phyloP scores from a whole-genome alignment of 2,113 vertebrate species.

The Hemiprocne comata region DNA sequence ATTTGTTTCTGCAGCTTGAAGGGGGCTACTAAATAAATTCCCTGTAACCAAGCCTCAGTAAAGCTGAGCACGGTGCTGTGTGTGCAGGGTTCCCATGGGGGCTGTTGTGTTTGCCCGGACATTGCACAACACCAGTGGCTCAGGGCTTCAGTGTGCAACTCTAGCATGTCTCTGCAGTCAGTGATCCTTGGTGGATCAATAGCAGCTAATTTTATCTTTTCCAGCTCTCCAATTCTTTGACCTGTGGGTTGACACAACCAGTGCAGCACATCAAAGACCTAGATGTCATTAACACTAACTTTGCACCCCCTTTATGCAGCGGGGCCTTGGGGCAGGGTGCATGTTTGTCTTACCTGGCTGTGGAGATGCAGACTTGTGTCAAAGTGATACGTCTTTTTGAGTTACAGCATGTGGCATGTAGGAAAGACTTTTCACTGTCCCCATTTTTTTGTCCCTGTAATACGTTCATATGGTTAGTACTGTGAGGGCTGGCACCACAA shows the following conservation, averaged over 20 bases:
- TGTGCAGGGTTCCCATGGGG: neutral
- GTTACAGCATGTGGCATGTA: neutral
- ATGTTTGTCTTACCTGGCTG: neutral
- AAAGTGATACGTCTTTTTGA: neutral
- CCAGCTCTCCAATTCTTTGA: neutral
- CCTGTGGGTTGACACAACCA: neutral
- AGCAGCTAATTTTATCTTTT: slow-evolving; percentile 26
- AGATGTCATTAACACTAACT: neutral
- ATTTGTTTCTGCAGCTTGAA: neutral
- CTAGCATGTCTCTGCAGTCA: neutral
- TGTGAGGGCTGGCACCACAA: neutral
- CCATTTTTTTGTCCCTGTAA: neutral
- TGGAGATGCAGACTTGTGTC: neutral
- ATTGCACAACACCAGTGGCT: neutral
- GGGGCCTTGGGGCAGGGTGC: neutral
- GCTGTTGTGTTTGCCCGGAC: neutral
- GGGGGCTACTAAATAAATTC: neutral
- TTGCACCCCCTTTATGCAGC: neutral
- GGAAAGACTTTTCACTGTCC: neutral
- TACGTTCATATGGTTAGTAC: neutral
- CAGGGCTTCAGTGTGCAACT: neutral
- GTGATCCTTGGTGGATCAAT: neutral
- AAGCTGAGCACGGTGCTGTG: neutral
- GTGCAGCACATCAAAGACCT: neutral
- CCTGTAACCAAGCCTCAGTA: neutral